Evolutionary conservation across 2,797 vertebrate species (phyloP).

Genomic region (Channa striata): DNA sequence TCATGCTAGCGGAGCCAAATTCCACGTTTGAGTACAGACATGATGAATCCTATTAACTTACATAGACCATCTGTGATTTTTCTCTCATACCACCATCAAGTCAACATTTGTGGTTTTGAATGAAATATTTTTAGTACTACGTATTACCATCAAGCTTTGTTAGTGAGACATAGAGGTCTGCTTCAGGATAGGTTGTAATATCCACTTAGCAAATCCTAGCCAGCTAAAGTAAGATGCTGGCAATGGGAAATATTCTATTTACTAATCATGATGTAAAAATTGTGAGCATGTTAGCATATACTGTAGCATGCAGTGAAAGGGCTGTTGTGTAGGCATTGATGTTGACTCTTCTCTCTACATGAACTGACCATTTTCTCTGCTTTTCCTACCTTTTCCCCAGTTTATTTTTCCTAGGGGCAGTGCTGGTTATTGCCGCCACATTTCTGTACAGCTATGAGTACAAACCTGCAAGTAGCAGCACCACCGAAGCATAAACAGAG

Average conservation of each 20-base stretch:
- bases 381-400: slow-evolving; percentile 70
- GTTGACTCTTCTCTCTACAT: background rate
- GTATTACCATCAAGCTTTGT: background rate
- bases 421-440: slow-evolving; percentile 94
- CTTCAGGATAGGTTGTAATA: background rate
- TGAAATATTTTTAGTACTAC: background rate
- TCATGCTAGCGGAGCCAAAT: too few relatives aligned
- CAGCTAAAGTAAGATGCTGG: background rate
- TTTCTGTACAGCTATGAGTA: slow-evolving; percentile 93
- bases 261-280: background rate
- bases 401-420: slow-evolving; percentile 91
- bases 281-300: background rate
- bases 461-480: slow-evolving; percentile 83
- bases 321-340: background rate
- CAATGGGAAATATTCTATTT: background rate
- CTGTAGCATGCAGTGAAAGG: background rate
- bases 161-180: background rate
- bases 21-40: background rate
- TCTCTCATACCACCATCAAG: background rate
- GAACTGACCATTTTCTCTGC: background rate
- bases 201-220: background rate
- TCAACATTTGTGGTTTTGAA: background rate
- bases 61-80: too few relatives aligned
- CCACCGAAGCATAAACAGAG: slow-evolving; percentile 84
- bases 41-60: background rate